phyloP scores from a whole-genome alignment of 2,888 invertebrate species.

The Euplagia quadripunctaria region DNA sequence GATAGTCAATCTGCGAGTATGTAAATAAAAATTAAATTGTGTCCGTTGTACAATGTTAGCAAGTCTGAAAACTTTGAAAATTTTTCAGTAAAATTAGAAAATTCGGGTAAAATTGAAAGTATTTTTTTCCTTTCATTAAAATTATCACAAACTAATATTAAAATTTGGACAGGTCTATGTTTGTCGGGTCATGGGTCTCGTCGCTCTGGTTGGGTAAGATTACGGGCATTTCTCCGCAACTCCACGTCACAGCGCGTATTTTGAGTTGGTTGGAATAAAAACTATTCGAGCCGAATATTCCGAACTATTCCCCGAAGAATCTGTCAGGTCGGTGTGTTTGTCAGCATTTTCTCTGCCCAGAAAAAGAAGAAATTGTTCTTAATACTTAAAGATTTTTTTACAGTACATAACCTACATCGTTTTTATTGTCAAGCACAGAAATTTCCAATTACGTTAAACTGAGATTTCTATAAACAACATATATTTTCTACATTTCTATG shows the following conservation, averaged over 20 bases:
- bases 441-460: neutral
- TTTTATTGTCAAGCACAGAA: neutral
- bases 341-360: neutral
- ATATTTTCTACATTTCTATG: constrained; percentile 18
- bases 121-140: neutral
- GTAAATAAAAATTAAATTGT: too few species aligned
- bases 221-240: too few species aligned
- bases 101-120: too few species aligned
- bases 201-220: neutral
- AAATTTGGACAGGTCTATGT: neutral
- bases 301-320: too few species aligned
- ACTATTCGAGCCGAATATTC: neutral
- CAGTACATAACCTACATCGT: neutral
- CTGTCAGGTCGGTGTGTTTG: too few species aligned
- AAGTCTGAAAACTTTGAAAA: too few species aligned
- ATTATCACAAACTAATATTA: neutral
- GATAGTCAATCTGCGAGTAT: neutral
- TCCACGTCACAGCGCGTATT: too few species aligned
- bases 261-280: too few species aligned
- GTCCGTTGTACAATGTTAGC: too few species aligned
- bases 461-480: constrained; percentile 14
- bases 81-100: too few species aligned
- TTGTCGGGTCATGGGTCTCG: neutral
- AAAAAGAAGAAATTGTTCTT: too few species aligned
- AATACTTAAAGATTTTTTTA: neutral